A percentile compares a stretch with the other conserved stretches of the same genome.
These are phyloP conservation scores for Laterallus jamaicensis DNA, from an alignment of 2,113 vertebrate genomes.

Conservation along the genomic window DNA sequence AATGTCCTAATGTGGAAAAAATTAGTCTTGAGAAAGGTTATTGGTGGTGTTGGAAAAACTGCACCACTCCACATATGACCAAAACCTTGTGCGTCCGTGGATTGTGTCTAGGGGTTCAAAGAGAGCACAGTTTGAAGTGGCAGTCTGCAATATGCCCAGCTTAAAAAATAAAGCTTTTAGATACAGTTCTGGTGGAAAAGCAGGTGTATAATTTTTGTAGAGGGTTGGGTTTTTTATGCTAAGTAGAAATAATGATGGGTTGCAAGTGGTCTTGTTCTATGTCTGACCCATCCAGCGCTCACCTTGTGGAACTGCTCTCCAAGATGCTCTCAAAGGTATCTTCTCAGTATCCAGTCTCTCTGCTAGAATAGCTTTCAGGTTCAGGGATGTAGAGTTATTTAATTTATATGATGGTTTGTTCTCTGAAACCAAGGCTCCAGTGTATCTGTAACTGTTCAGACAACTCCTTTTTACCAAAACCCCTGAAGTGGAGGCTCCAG, in stretches of 20 bases:
- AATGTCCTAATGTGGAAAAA: conserved; percentile 3
- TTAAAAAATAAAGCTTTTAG: not conserved
- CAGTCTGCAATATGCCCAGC: not conserved
- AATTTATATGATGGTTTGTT: not conserved
- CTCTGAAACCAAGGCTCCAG: not conserved
- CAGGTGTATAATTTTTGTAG: conserved; percentile 27
- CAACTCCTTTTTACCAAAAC: not conserved
- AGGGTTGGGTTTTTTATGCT: not conserved
- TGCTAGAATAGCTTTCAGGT: not conserved
- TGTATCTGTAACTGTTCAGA: not conserved
- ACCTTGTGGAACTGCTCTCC: not conserved
- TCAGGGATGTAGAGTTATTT: not conserved
- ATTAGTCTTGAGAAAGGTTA: not conserved
- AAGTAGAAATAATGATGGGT: not conserved
- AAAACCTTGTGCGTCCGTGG: not conserved
- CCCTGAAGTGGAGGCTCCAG: not conserved
- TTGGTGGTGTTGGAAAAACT: not conserved
- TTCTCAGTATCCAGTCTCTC: not conserved
- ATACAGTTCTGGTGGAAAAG: not conserved
- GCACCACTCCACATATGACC: not conserved
- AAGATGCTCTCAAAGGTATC: not conserved
- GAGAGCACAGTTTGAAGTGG: conserved; percentile 25
- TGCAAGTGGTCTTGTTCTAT: conserved; percentile 1
- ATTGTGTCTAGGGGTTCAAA: not conserved
- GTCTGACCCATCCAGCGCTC: conserved; percentile 4